These are phyloP conservation scores for Himalopsyche anomala DNA, from an alignment of 2,888 invertebrate species.

Conservation along the genomic window DNA sequence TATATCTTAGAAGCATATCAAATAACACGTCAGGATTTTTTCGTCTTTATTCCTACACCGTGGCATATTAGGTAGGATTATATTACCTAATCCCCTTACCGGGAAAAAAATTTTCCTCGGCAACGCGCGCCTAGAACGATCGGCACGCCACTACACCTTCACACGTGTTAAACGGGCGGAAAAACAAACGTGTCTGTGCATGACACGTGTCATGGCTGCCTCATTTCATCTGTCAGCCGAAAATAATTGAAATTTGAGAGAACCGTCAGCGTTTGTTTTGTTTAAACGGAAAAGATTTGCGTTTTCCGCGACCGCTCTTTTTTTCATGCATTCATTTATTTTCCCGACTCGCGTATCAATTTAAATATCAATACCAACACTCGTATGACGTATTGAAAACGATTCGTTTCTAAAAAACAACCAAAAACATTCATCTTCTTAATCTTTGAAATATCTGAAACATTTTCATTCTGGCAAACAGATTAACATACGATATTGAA, in stretches of 20 bases:
- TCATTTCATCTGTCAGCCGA: slow-evolving; percentile 50
- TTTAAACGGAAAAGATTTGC: background rate
- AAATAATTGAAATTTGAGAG: slow-evolving; percentile 52
- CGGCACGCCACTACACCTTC: slow-evolving; percentile 9
- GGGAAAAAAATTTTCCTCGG: background rate
- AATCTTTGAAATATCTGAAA: no score
- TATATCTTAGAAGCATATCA: no score
- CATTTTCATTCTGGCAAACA: no score
- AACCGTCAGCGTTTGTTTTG: slow-evolving; percentile 14
- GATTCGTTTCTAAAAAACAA: no score
- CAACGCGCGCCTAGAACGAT: background rate
- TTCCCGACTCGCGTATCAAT: no score
- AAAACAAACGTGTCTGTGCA: slow-evolving; percentile 52
- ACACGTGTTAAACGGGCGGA: slow-evolving; percentile 48
- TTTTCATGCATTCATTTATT: background rate
- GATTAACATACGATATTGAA: no score
- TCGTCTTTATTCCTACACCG: no score
- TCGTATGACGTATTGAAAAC: no score
- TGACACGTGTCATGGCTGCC: slow-evolving; percentile 52
- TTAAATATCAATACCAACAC: no score
- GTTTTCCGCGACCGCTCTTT: background rate
- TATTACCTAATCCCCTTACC: background rate
- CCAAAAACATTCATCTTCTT: no score
- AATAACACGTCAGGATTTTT: no score
- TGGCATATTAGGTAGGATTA: no score